These are phyloP conservation scores for Cryptus viduatorius DNA, from an alignment of 2,888 invertebrate genomes.

Conservation along the genomic window DNA sequence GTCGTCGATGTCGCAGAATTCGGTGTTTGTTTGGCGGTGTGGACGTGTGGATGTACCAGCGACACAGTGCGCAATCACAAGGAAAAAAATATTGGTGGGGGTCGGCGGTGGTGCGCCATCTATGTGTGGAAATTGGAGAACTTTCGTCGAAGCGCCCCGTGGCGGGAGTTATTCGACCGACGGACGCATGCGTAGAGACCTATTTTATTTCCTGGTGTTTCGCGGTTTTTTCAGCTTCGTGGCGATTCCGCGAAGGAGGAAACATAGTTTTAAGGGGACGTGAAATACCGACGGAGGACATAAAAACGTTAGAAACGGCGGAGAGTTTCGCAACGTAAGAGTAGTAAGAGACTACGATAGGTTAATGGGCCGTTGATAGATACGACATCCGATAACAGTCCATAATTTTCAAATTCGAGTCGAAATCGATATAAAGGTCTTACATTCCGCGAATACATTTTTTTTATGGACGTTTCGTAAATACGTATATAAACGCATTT, in stretches of 20 bases:
- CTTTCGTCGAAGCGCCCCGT: background rate
- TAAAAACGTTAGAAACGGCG: no score
- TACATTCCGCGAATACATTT: no score
- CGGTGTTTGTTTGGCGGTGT: constrained; percentile 5
- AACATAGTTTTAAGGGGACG: no score
- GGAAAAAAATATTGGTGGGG: background rate
- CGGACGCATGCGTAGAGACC: background rate
- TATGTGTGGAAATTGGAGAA: background rate
- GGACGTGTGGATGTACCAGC: background rate
- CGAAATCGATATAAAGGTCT: no score
- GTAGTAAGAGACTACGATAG: no score
- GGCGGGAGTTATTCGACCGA: background rate
- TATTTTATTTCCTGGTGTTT: background rate
- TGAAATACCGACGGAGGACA: no score
- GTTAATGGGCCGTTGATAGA: no score
- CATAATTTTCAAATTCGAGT: no score
- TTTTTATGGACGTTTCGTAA: no score
- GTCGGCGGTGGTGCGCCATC: background rate
- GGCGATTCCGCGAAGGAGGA: background rate
- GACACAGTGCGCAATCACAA: background rate
- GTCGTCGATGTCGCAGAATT: constrained; percentile 17
- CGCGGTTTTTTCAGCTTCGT: background rate
- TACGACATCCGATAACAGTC: no score
- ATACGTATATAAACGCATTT: no score
- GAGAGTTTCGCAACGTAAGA: no score